Evolutionary conservation across 1,140 invertebrate genomes (phyloP).

Genomic region (Pogonomyrmex barbatus): DNA sequence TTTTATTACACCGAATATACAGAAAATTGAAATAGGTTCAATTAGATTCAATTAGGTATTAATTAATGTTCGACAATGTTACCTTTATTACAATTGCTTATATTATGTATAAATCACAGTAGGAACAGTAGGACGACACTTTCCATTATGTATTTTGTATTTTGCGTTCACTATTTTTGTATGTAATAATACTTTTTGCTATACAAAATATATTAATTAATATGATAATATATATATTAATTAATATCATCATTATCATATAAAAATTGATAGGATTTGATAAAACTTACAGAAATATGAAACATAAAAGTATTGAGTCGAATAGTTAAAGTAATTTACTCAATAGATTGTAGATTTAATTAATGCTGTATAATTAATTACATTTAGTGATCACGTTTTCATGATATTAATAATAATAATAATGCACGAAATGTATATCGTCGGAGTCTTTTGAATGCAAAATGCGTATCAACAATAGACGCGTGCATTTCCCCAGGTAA

Average conservation of each 20-base stretch:
- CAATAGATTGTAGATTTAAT: background rate
- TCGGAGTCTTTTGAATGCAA: background rate
- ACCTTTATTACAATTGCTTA: background rate
- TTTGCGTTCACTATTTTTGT: background rate
- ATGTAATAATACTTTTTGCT: background rate
- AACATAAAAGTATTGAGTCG: background rate
- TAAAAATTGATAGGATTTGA: background rate
- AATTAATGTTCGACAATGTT: background rate
- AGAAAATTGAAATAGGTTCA: too few species aligned
- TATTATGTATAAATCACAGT: too few species aligned
- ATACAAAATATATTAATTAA: background rate
- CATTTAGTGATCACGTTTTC: background rate
- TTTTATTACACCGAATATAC: background rate
- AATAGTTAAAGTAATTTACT: background rate
- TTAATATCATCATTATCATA: too few species aligned
- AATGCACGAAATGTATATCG: background rate
- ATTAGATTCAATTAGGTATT: constrained; percentile 14
- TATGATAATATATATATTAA: too few species aligned
- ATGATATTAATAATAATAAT: background rate
- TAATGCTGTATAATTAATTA: background rate
- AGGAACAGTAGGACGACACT: too few species aligned
- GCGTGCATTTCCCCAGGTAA: background rate
- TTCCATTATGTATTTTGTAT: background rate
- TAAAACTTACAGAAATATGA: background rate
- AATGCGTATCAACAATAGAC: background rate